phyloP scores from a whole-genome alignment of 2,888 invertebrate genomes.

The Belgica antarctica region DNA sequence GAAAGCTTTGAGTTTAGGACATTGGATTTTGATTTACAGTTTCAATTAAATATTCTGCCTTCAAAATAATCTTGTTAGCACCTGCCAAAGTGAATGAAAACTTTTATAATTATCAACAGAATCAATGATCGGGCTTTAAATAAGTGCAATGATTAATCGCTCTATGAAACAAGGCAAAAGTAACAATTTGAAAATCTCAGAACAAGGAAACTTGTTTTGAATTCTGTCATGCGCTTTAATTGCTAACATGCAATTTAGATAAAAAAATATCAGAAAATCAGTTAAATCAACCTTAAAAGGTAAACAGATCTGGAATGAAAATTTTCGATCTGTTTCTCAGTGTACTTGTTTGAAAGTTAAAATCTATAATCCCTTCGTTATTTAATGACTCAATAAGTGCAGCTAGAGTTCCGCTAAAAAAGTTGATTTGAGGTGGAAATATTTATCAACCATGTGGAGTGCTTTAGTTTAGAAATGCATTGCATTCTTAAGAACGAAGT shows the following conservation, averaged over 20 bases:
- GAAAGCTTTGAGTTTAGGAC: no score
- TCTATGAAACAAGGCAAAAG: not conserved
- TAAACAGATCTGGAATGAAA: not conserved
- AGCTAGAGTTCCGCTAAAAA: no score
- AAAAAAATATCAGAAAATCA: not conserved
- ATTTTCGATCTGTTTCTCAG: not conserved
- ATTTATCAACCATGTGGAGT: no score
- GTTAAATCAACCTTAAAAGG: not conserved
- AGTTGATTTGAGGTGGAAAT: no score
- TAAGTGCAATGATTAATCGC: not conserved
- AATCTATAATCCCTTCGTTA: not conserved
- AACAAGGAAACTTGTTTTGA: slow-evolving; percentile 11
- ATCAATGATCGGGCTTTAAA: not conserved
- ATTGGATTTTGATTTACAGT: no score
- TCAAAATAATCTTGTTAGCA: no score
- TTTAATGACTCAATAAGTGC: slow-evolving; percentile 6
- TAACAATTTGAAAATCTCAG: not conserved
- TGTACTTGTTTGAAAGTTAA: slow-evolving; percentile 2
- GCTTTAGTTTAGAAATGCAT: no score
- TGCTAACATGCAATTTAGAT: not conserved
- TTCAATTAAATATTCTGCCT: no score
- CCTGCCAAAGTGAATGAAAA: no score
- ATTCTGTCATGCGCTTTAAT: not conserved
- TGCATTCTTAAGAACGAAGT: no score
- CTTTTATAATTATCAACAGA: not conserved